Evolutionary conservation across 1,140 invertebrate species (phyloP).

Genomic region (Drosophila orosa): DNA sequence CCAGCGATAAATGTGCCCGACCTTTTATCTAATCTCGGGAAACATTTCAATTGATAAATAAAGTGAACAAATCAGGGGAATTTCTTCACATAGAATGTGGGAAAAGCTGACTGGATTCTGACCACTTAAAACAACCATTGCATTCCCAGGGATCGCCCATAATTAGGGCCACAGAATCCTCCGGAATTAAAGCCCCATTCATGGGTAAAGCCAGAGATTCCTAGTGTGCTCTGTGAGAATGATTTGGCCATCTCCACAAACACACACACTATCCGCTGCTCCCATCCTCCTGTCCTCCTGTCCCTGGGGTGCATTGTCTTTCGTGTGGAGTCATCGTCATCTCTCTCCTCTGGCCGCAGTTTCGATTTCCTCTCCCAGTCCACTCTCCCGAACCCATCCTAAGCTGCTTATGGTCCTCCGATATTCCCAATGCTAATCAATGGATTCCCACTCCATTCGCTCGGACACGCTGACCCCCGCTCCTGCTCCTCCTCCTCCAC

Average conservation of each 20-base stretch:
- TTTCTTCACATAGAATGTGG: neutral
- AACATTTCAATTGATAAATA: neutral
- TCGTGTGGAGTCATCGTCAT: slow-evolving; percentile 29
- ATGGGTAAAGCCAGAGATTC: slow-evolving; percentile 10
- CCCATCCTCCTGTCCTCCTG: neutral
- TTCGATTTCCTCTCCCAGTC: slow-evolving; percentile 1
- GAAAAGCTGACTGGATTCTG: neutral
- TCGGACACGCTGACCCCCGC: neutral
- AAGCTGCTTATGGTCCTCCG: slow-evolving; percentile 43
- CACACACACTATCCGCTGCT: slow-evolving; percentile 5
- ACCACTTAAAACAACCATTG: neutral
- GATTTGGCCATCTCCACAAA: slow-evolving; percentile 14
- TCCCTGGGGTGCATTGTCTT: slow-evolving; percentile 9
- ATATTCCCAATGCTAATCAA: slow-evolving; percentile 58
- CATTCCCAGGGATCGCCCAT: neutral
- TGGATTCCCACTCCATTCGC: slow-evolving; percentile 10
- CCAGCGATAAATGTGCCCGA: neutral
- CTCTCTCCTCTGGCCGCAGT: slow-evolving; percentile 16
- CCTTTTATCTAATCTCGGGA: slow-evolving; percentile 33
- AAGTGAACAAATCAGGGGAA: neutral
- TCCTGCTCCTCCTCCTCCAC: too few species aligned
- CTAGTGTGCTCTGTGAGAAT: slow-evolving; percentile 32
- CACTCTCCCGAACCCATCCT: slow-evolving; percentile 2
- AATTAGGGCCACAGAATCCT: slow-evolving; percentile 18
- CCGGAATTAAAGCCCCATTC: slow-evolving; percentile 23